Conservation (phyloP, 2,888 invertebrate genomes). For the Xanthia icteritia region DNA sequence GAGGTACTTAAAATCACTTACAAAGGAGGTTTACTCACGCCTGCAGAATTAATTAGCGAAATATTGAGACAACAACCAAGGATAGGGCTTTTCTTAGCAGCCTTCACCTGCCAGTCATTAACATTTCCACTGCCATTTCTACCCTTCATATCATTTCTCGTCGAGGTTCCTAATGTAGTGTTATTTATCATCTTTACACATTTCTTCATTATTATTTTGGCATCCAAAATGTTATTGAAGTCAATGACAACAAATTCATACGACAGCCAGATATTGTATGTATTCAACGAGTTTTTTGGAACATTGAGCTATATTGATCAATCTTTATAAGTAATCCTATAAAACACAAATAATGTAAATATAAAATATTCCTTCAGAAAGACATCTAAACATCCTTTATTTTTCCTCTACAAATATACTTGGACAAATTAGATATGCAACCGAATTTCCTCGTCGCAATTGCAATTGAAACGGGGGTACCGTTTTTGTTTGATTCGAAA, state of each 20-base stretch:
- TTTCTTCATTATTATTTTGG: conserved; percentile 4
- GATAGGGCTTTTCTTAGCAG: conserved; percentile 32
- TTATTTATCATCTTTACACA: conserved; percentile 37
- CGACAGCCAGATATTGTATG: not conserved
- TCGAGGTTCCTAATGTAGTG: conserved; percentile 24
- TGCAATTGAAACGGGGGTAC: conserved; percentile 49
- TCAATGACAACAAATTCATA: not conserved
- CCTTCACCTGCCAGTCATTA: conserved; percentile 42
- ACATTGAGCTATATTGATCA: not conserved
- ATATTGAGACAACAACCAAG: conserved; percentile 40
- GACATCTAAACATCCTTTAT: not conserved
- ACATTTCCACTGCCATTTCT: conserved; percentile 37
- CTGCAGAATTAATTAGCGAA: conserved; percentile 48
- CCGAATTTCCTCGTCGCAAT: conserved; percentile 47
- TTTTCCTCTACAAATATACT: not conserved
- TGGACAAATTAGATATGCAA: conserved; percentile 48
- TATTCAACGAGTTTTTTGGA: not conserved
- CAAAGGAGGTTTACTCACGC: conserved; percentile 34
- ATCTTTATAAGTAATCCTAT: not conserved
- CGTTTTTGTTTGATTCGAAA: conserved; percentile 59
- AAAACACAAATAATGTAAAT: not conserved
- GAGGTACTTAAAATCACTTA: conserved; percentile 40
- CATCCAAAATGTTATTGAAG: not conserved
- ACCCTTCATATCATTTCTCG: conserved; percentile 33
- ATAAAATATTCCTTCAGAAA: not conserved